Conservation (phyloP, 2,888 invertebrate genomes). For the Sinohyriopsis cumingii region DNA sequence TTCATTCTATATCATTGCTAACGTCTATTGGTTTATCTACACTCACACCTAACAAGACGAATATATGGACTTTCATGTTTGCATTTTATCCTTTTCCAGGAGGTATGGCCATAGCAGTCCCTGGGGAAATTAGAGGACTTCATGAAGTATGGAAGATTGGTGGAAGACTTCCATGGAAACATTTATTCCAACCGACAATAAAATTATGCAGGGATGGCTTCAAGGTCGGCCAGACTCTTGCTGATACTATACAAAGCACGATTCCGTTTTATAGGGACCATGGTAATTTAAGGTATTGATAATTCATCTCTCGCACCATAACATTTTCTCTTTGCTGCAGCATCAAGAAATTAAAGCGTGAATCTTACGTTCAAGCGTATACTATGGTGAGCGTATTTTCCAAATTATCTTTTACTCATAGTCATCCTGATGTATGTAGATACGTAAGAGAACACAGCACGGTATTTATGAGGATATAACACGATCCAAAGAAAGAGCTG, state of each 20-base stretch:
- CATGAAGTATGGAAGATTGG: constrained; percentile 83
- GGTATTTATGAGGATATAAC: too few species aligned
- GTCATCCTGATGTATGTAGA: too few species aligned
- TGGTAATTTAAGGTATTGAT: not conserved
- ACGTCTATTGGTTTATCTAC: too few species aligned
- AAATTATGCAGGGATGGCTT: constrained; percentile 83
- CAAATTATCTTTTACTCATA: too few species aligned
- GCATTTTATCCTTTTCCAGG: constrained; percentile 44
- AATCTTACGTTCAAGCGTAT: not conserved
- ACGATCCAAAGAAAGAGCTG: too few species aligned
- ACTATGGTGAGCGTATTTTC: too few species aligned
- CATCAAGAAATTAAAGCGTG: not conserved
- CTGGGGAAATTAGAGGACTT: constrained; percentile 90
- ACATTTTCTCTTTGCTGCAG: too few species aligned
- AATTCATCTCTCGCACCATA: not conserved
- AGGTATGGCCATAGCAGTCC: constrained; percentile 83
- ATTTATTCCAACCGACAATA: constrained; percentile 85
- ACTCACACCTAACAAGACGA: too few species aligned
- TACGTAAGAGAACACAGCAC: too few species aligned
- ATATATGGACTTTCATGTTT: too few species aligned
- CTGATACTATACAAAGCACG: constrained; percentile 4
- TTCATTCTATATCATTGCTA: too few species aligned
- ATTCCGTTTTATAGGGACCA: not conserved
- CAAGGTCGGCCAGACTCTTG: constrained; percentile 20
- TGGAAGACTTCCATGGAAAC: constrained; percentile 84